phyloP scores from a whole-genome alignment of 2,888 invertebrate species.

The Copidosoma aretas region DNA sequence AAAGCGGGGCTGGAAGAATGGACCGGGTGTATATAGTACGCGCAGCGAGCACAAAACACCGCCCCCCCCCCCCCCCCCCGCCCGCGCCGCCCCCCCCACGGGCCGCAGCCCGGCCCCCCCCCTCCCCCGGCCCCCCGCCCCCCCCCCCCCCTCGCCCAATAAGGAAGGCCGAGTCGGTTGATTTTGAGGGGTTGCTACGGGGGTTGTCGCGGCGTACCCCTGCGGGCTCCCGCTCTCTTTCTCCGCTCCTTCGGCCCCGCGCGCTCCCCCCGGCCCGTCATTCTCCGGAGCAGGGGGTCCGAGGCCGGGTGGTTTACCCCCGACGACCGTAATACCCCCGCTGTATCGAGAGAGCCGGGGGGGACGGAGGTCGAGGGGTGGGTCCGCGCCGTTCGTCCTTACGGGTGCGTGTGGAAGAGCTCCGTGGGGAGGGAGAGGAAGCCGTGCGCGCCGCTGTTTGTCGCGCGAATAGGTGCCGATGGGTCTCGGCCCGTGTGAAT shows the following conservation, averaged over 20 bases:
- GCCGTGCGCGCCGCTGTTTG: too few relatives aligned
- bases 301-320: constrained; percentile 54
- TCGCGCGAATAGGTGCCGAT: too few relatives aligned
- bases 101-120: too few relatives aligned
- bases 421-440: too few relatives aligned
- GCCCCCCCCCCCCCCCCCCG: background rate
- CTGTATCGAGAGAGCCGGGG: constrained; percentile 45
- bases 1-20: background rate
- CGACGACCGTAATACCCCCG: constrained; percentile 52
- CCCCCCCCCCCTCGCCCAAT: constrained; percentile 25
- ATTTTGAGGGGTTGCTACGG: constrained; percentile 63
- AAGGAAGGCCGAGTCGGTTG: constrained; percentile 53
- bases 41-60: background rate
- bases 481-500: too few relatives aligned
- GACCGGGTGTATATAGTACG: background rate
- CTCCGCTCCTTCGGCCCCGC: constrained; percentile 62
- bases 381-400: constrained; percentile 23
- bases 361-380: constrained; percentile 32
- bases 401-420: background rate
- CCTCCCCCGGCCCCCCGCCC: background rate
- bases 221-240: constrained; percentile 59
- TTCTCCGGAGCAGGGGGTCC: constrained; percentile 45
- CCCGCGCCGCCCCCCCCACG: background rate
- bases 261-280: constrained; percentile 58
- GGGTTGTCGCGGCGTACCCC: constrained; percentile 62